Evolutionary conservation across 2,113 vertebrate genomes (phyloP), one percentile per base, ranked within the genome.

Genomic region (Esox niger): DNA sequence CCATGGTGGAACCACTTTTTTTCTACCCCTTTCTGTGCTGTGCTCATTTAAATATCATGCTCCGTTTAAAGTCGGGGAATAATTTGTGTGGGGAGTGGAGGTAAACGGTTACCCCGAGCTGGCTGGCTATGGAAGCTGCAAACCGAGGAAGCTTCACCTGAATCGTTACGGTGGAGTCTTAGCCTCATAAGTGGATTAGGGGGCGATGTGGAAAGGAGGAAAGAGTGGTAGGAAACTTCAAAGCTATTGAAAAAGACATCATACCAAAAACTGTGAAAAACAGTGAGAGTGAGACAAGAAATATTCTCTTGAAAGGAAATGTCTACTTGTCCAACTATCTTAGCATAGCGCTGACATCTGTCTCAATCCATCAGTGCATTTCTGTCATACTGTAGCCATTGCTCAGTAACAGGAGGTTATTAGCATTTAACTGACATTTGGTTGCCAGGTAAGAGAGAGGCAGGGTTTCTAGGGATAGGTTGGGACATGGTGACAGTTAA

Each of bases 21-120:
- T 8, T 21, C 20, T 2, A 15, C n/a, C 20, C 6, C 47, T 49
- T 20, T 49, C 17, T 21, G 20, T 6, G 21, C n/a, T 21, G 8
- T 52, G n/a, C 47, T 52, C 47, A 52, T 52, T 52, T 52, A 52
- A 52, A 52, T 52, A 52, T 52, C 47, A 52, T 21, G 47, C 47
- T 52, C 47, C n/a, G 47, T 49, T 49, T 49, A 49, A 49, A 49
- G 47, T 49, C 47, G 17, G 47, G 47, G 47, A 11, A 52, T 23
- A 23, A 52, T 52, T 23, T 52, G 47, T 11, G 47, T 6, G 7
- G 47, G 47, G n/a, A 52, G 47, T 15, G 47, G 47, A n/a, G 38
- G 17, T 15, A 15, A 43, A n/a, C n/a, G n/a, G 47, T 52, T 52
- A n/a, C 47, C 47, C 47, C 11, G 47, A 52, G n/a, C 47, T 15